These are phyloP conservation scores for Drosophila tsacasi DNA, from an alignment of 1,140 invertebrate genomes.

Conservation along the genomic window DNA sequence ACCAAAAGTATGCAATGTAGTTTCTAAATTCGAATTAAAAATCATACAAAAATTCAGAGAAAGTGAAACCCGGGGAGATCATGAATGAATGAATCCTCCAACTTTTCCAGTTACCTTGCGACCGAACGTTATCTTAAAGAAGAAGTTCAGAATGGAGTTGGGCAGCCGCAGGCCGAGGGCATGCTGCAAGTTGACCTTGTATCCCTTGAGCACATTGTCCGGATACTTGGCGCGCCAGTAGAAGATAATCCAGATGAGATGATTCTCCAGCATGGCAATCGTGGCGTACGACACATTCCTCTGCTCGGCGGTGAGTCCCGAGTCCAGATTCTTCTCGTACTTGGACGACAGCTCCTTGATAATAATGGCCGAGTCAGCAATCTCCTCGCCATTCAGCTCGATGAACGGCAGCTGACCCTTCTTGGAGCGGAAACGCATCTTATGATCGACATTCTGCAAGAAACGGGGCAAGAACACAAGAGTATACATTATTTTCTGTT, in stretches of 20 bases:
- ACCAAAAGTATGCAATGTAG: slow-evolving; percentile 41
- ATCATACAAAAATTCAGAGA: slow-evolving; percentile 23
- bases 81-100: slow-evolving; percentile 16
- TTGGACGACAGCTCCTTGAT: slow-evolving; percentile 93
- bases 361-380: slow-evolving; percentile 95
- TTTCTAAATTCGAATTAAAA: slow-evolving; percentile 24
- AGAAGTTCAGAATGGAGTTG: slow-evolving; percentile 94
- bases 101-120: slow-evolving; percentile 89
- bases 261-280: slow-evolving; percentile 97
- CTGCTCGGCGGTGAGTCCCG: slow-evolving; percentile 92
- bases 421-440: slow-evolving; percentile 96
- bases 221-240: slow-evolving; percentile 96
- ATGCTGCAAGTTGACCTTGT: slow-evolving; percentile 95
- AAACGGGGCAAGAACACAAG: slow-evolving; percentile 15
- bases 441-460: slow-evolving; percentile 97
- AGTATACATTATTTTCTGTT: slow-evolving; percentile 19
- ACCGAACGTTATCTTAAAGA: slow-evolving; percentile 95
- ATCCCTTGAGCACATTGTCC: slow-evolving; percentile 93
- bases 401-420: slow-evolving; percentile 97
- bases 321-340: slow-evolving; percentile 94
- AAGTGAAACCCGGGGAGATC: slow-evolving; percentile 33
- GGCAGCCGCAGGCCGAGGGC: slow-evolving; percentile 94
- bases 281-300: slow-evolving; percentile 95
- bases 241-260: slow-evolving; percentile 94
- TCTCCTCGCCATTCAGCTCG: slow-evolving; percentile 96